phyloP scores from a whole-genome alignment of 2,797 vertebrate species.

The Peromyscus eremicus region DNA sequence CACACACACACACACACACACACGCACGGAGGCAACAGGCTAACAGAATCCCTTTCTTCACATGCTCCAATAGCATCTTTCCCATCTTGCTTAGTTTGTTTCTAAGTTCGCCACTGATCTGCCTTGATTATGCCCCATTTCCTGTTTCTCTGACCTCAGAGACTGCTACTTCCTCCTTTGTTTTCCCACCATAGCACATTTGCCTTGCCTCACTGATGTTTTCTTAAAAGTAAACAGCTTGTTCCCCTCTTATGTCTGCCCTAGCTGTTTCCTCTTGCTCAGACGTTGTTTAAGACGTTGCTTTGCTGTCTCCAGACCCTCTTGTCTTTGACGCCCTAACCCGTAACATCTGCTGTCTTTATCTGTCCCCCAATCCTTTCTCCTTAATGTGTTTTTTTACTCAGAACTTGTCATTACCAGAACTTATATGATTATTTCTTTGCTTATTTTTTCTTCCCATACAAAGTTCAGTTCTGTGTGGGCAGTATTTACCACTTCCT shows the following conservation, averaged over 20 bases:
- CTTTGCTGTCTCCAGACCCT: neutral
- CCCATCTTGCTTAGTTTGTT: neutral
- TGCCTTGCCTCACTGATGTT: neutral
- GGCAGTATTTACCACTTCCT: neutral
- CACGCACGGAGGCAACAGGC: too few relatives aligned
- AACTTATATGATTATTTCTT: neutral
- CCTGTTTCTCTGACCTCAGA: neutral
- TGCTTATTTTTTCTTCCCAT: slow-evolving; percentile 4
- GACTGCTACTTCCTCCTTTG: neutral
- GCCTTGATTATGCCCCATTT: neutral
- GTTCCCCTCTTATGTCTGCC: neutral
- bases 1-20: neutral
- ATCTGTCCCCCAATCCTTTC: neutral
- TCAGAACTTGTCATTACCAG: neutral
- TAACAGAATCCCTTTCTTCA: too few relatives aligned
- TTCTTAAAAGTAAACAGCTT: neutral
- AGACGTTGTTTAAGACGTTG: neutral
- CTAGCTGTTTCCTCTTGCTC: neutral
- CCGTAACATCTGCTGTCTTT: neutral
- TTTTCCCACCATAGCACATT: neutral
- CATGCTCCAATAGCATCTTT: neutral
- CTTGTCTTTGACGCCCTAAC: neutral
- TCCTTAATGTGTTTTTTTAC: neutral
- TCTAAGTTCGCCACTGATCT: neutral
- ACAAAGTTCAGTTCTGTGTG: neutral